phyloP scores from a whole-genome alignment of 2,888 invertebrate species.

The Lepidonotus clava region DNA sequence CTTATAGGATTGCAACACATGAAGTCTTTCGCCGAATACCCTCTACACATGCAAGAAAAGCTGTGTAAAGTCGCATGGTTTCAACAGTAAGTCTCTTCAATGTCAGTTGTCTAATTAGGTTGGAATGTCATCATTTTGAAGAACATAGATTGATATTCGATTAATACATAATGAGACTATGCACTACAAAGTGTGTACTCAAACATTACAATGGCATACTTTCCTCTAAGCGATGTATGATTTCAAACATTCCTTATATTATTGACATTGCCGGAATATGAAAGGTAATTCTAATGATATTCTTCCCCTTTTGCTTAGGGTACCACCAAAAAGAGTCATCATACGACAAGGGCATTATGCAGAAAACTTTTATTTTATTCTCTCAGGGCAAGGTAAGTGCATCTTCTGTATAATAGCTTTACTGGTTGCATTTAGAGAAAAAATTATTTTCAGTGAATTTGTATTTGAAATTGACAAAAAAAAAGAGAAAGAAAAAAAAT shows the following conservation, averaged over 20 bases:
- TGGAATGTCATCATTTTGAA: too few relatives aligned
- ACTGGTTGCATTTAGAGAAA: background rate
- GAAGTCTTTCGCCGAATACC: conserved; percentile 78
- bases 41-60: conserved; percentile 79
- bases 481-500: too few relatives aligned
- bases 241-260: too few relatives aligned
- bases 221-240: too few relatives aligned
- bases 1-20: conserved; percentile 77
- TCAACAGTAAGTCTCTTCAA: conserved; percentile 73
- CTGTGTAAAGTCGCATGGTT: conserved; percentile 78
- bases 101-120: too few relatives aligned
- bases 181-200: too few relatives aligned
- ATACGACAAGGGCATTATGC: conserved; percentile 79
- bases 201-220: too few relatives aligned
- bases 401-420: background rate
- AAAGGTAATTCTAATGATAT: too few relatives aligned
- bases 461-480: too few relatives aligned
- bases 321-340: conserved; percentile 76
- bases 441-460: background rate
- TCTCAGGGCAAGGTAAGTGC: conserved; percentile 76
- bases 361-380: conserved; percentile 79
- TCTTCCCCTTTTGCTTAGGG: conserved; percentile 69
- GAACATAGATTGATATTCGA: too few relatives aligned
- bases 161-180: too few relatives aligned
- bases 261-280: too few relatives aligned